phyloP scores from a whole-genome alignment of 2,113 vertebrate species.

The Turdus rufiventris region DNA sequence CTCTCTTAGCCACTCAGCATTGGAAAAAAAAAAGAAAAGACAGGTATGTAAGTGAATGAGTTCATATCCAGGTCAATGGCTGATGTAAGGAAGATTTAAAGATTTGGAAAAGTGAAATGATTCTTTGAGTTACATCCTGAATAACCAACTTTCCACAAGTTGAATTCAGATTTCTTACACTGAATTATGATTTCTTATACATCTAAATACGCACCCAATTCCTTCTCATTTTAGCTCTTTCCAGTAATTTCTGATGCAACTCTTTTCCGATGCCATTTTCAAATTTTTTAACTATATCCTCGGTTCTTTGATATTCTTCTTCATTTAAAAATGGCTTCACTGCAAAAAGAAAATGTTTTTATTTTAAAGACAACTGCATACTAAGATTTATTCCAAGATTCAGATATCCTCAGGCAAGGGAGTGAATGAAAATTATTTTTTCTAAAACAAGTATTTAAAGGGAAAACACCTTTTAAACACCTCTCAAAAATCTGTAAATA shows the following conservation, averaged over 20 bases:
- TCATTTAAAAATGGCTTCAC: slow-evolving; percentile 88
- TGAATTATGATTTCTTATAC: background rate
- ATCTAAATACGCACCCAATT: slow-evolving; percentile 85
- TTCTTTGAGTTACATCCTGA: background rate
- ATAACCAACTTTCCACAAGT: background rate
- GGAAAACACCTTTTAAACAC: background rate
- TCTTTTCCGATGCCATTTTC: slow-evolving; percentile 82
- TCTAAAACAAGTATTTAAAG: background rate
- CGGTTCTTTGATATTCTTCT: slow-evolving; percentile 81
- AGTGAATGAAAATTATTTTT: background rate
- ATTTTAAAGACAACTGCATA: background rate
- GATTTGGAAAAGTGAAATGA: background rate
- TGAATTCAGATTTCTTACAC: background rate
- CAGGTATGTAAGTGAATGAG: fast-evolving
- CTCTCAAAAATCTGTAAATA: background rate
- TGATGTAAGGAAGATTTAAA: background rate
- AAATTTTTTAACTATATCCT: slow-evolving; percentile 82
- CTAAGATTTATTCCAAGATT: background rate
- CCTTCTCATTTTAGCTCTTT: slow-evolving; percentile 83
- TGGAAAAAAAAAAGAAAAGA: background rate
- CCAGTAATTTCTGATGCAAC: slow-evolving; percentile 87
- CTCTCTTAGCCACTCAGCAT: background rate
- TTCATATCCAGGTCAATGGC: background rate
- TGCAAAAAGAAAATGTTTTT: slow-evolving; percentile 57
- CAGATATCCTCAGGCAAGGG: background rate